Conservation (phyloP, 2,113 vertebrate species). For the Blennius ocellaris region DNA sequence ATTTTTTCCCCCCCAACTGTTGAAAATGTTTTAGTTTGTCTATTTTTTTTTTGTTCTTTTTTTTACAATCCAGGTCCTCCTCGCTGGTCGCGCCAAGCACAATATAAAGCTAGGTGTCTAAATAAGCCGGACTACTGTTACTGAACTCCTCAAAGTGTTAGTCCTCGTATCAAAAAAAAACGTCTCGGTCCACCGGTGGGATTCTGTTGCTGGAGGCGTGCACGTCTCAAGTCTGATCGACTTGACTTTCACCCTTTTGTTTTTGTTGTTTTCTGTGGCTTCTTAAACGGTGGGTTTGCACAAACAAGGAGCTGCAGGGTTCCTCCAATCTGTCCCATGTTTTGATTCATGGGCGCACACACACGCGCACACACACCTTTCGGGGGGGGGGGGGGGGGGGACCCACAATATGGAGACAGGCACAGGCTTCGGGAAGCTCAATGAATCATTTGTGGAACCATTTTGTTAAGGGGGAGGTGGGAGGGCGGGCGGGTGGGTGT, state of each 20-base stretch:
- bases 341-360: slow-evolving; percentile 15
- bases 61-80: slow-evolving; percentile 69
- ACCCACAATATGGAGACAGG: slow-evolving; percentile 66
- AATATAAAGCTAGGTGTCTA: slow-evolving; percentile 72
- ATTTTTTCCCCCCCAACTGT: background rate
- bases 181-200: slow-evolving; percentile 11
- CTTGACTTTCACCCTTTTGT: background rate
- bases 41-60: slow-evolving; percentile 6
- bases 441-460: slow-evolving; percentile 63
- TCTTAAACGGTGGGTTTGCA: slow-evolving; percentile 24
- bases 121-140: slow-evolving; percentile 64
- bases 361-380: slow-evolving; percentile 1
- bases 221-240: slow-evolving; percentile 44
- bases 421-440: slow-evolving; percentile 76
- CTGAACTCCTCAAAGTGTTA: slow-evolving; percentile 63
- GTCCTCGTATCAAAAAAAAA: slow-evolving; percentile 50
- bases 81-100: slow-evolving; percentile 58
- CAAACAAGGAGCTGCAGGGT: slow-evolving; percentile 49
- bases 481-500: slow-evolving; percentile 12
- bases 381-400: too few relatives aligned
- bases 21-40: background rate
- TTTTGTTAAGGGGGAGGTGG: slow-evolving; percentile 14
- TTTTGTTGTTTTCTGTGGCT: slow-evolving; percentile 20
- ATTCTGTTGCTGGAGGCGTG: slow-evolving; percentile 21
- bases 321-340: slow-evolving; percentile 39